Conservation (phyloP, 2,113 vertebrate genomes). For the Thamnophis sirtalis region DNA sequence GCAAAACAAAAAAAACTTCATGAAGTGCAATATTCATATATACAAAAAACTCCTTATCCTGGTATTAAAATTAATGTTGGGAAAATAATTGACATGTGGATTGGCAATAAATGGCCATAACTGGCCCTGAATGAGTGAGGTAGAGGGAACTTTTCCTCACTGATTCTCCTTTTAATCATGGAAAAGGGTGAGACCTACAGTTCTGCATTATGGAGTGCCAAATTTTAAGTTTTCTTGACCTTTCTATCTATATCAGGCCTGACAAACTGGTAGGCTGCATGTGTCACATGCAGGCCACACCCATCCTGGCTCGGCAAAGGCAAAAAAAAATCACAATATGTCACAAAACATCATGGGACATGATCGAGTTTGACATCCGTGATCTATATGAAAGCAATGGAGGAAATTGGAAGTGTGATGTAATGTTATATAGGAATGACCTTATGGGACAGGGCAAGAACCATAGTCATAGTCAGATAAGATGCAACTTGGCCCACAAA, state of each 20-base stretch:
- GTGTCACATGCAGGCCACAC: too few relatives aligned
- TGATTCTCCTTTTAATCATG: not conserved
- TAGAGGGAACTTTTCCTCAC: not conserved
- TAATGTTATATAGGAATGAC: not conserved
- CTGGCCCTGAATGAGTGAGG: not conserved
- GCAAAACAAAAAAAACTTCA: not conserved
- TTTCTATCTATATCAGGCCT: not conserved
- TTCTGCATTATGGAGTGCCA: not conserved
- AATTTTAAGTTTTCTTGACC: not conserved
- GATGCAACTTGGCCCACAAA: not conserved
- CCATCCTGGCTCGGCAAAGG: too few relatives aligned
- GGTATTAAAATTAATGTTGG: not conserved
- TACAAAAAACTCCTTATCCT: not conserved
- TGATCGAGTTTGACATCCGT: too few relatives aligned
- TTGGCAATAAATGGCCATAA: not conserved
- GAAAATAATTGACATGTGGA: not conserved
- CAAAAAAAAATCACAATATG: too few relatives aligned
- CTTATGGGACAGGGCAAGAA: not conserved
- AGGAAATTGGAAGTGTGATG: not conserved
- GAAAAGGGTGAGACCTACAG: not conserved
- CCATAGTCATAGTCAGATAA: not conserved
- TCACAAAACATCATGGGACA: too few relatives aligned
- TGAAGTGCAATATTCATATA: not conserved
- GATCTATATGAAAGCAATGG: not conserved
- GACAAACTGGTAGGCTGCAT: too few relatives aligned